A percentile compares a stretch with the other conserved stretches of the same genome.
Evolutionary conservation across 2,797 vertebrate species (phyloP).

Genomic region (Phoeniculus purpureus): DNA sequence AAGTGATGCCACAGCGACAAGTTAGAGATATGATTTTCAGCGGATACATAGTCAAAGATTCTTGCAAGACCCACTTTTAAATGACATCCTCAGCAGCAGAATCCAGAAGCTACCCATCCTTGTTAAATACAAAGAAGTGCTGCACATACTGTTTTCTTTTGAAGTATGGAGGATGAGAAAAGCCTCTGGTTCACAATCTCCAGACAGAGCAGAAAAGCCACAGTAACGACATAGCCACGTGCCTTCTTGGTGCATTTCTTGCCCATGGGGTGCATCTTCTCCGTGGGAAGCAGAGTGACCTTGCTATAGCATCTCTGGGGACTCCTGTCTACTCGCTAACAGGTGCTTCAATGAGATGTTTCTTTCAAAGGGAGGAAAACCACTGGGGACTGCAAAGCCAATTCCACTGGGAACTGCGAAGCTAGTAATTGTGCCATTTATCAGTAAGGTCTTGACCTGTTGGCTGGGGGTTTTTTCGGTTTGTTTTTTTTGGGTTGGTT

Average conservation of each 20-base stretch:
- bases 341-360: neutral
- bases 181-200: neutral
- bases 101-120: neutral
- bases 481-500: neutral
- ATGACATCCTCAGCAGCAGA: neutral
- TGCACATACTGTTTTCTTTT: neutral
- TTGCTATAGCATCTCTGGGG: neutral
- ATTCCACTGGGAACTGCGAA: neutral
- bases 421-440: neutral
- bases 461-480: rapidly evolving
- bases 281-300: neutral
- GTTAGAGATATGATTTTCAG: neutral
- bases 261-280: rapidly evolving
- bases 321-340: neutral
- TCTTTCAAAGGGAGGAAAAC: neutral
- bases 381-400: neutral
- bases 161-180: neutral
- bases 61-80: neutral
- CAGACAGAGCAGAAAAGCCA: neutral
- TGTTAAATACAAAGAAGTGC: neutral
- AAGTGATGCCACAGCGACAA: neutral
- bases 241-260: neutral
- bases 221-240: neutral
- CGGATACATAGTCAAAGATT: rapidly evolving
- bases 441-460: neutral